phyloP scores from a whole-genome alignment of 2,113 vertebrate genomes.

The Haemorhous mexicanus region DNA sequence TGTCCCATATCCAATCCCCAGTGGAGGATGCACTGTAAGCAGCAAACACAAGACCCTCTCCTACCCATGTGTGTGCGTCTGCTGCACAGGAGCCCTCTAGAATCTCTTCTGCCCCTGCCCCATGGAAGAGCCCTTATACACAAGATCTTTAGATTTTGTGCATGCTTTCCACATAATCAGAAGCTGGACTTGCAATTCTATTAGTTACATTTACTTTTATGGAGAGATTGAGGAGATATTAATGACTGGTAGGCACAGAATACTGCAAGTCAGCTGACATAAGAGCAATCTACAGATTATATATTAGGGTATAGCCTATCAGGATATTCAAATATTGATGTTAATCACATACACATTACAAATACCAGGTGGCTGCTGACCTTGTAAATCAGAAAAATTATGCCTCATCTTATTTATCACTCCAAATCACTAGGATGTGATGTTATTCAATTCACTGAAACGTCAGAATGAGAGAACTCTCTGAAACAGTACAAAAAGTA shows the following conservation, averaged over 20 bases:
- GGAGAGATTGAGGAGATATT: background rate
- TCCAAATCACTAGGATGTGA: background rate
- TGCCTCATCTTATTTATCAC: background rate
- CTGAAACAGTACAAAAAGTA: background rate
- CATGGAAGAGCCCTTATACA: fast-evolving
- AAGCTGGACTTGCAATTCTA: background rate
- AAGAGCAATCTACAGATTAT: background rate
- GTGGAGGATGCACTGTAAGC: background rate
- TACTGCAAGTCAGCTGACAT: background rate
- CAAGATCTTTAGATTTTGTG: background rate
- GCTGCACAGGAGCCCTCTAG: background rate
- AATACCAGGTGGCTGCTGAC: background rate
- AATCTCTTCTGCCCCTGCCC: background rate
- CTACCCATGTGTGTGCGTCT: background rate
- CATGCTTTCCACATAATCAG: background rate
- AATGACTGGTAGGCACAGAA: background rate
- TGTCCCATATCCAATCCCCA: background rate
- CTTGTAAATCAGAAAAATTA: background rate
- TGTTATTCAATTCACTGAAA: background rate
- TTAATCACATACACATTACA: background rate
- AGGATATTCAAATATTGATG: background rate
- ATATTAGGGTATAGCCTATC: background rate
- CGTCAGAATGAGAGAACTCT: background rate
- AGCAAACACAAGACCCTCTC: background rate
- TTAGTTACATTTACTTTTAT: background rate